Percentiles rank a stretch among this genome's conserved stretches.
Conservation (phyloP, 2,797 vertebrate genomes). For the Sebastes dallii region DNA sequence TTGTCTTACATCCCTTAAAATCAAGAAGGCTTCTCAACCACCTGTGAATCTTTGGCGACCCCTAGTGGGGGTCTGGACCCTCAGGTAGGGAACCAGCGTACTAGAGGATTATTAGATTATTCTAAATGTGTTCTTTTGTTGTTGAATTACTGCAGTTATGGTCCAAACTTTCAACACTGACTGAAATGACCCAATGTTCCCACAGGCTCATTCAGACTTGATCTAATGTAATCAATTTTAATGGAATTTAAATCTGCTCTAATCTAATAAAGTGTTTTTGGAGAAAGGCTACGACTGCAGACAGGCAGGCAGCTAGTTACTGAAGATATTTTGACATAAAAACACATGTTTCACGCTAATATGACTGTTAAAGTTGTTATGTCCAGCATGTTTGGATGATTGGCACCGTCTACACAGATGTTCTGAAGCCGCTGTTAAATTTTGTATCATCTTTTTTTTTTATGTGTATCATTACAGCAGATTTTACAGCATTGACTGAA, state of each 20-base stretch:
- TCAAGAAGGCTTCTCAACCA: not conserved
- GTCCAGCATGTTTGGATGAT: not conserved
- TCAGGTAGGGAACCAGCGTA: not conserved
- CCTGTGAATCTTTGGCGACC: no score
- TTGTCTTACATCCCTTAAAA: not conserved
- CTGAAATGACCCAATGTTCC: slow-evolving; percentile 13
- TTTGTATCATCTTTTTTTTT: not conserved
- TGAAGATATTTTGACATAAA: not conserved
- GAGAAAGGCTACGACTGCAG: not conserved
- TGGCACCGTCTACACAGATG: not conserved
- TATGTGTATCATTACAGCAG: not conserved
- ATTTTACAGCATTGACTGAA: slow-evolving; percentile 15
- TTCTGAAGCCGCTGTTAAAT: not conserved
- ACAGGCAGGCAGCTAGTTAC: not conserved
- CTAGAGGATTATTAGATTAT: slow-evolving; percentile 23
- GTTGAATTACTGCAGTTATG: not conserved
- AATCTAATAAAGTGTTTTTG: slow-evolving; percentile 23
- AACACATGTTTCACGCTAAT: not conserved
- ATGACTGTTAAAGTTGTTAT: not conserved
- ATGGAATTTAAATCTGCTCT: slow-evolving; percentile 14
- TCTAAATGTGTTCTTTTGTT: slow-evolving; percentile 15
- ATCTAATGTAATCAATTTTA: slow-evolving; percentile 32
- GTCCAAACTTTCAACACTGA: not conserved
- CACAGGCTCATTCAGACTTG: slow-evolving; percentile 10
- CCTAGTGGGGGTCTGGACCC: no score